Percentiles rank a stretch among this genome's conserved stretches.
These are phyloP conservation scores for Sesia bembeciformis DNA, from an alignment of 2,888 invertebrate genomes.

Conservation along the genomic window DNA sequence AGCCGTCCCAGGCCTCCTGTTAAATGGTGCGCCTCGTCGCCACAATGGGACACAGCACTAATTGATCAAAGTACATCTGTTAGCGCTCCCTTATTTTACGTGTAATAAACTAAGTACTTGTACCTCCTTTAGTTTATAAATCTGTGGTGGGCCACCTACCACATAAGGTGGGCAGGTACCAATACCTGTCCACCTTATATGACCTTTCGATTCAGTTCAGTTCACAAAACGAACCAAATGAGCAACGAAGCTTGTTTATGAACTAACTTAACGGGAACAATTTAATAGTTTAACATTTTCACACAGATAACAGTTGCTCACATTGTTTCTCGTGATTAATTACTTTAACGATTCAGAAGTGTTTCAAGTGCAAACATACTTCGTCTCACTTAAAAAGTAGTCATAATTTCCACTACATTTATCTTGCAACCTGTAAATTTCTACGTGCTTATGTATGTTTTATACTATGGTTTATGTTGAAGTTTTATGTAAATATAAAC, in stretches of 20 bases:
- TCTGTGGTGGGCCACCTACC: too few species aligned
- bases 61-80: slow-evolving; percentile 34
- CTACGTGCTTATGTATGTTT: too few species aligned
- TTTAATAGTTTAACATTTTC: slow-evolving; percentile 30
- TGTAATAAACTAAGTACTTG: neutral
- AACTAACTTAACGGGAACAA: slow-evolving; percentile 38
- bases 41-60: slow-evolving; percentile 30
- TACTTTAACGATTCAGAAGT: slow-evolving; percentile 16
- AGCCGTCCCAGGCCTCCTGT: slow-evolving; percentile 48
- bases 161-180: neutral
- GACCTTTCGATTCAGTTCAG: neutral
- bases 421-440: too few species aligned
- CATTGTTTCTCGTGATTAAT: slow-evolving; percentile 43
- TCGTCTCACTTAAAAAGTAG: neutral
- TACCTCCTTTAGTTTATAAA: neutral
- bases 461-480: too few species aligned
- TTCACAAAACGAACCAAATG: neutral
- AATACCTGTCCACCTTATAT: neutral
- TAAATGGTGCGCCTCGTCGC: slow-evolving; percentile 47
- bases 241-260: slow-evolving; percentile 1
- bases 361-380: slow-evolving; percentile 1
- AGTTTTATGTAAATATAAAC: too few species aligned
- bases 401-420: too few species aligned
- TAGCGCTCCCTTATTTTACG: neutral
- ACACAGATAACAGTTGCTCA: slow-evolving; percentile 30